Evolutionary conservation across 2,888 invertebrate genomes (phyloP), one percentile per base, ranked within the genome.

Genomic region (Drosophila recens): DNA sequence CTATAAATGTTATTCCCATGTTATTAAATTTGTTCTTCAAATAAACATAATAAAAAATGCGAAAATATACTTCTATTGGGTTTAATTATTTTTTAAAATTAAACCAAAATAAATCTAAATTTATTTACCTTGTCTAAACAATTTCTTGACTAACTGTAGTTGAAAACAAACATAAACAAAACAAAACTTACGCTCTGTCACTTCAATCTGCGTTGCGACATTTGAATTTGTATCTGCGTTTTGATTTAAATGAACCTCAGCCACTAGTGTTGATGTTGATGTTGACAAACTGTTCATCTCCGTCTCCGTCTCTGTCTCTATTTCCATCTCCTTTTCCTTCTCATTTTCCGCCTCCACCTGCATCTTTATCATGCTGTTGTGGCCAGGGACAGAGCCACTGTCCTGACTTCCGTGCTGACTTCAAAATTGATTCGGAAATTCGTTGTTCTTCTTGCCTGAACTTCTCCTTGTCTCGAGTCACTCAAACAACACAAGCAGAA

Each of bases 331-430:
- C n/a, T 4, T n/a, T 2, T 38, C 38, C 38, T 1, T n/a, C 6
- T 58, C 46, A 8, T 20, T 4, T n/a, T 45, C 34, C n/a, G 8
- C 38, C 8, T 46, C 3, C 46, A 17, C 40, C 5, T 38, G 17
- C 48, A 30, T 48, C 38, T 59, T 30, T 49, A 40, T 49, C 58
- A 51, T 54, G 30, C 42, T 59, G 34, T 61, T 53, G 42, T 61
- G 34, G 61, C 33, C 52, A 66, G 52, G 10, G 36, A 38, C 38
- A 52, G 65, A 52, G 65, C 52, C 52, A 45, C 38, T 40, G 46
- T 46, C 38, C 61, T 34, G 62, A 30, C 30, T 20, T 17, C 11
- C 20, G 45, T 45, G 23, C 10, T 51, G 49, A 42, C 15, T 36
- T 53, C 49, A 34, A 34, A 42, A 40, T 48, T 8, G 20, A 10